Percentiles rank a stretch among this genome's conserved stretches.
phyloP scores from a whole-genome alignment of 2,888 invertebrate species.

The Eucera pruinosa region DNA sequence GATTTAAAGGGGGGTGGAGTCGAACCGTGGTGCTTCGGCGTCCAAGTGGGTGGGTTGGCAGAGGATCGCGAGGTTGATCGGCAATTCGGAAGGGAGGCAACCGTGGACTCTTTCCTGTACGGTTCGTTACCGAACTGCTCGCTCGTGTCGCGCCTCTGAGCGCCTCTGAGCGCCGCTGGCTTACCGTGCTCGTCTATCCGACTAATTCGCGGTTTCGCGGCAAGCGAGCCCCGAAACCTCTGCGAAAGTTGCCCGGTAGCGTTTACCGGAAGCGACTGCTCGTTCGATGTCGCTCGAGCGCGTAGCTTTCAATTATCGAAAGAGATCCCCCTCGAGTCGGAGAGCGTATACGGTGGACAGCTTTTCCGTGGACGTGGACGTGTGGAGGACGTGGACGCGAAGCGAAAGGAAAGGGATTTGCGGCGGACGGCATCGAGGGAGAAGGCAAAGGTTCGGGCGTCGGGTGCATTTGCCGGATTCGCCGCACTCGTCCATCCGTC shows the following conservation, averaged over 20 bases:
- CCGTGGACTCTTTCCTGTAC: slow-evolving; percentile 44
- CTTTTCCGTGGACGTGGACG: no score
- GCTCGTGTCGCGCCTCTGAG: no score
- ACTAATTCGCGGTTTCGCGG: slow-evolving; percentile 62
- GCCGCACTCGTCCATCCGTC: slow-evolving; percentile 66
- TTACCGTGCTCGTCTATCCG: no score
- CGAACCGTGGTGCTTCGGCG: slow-evolving; percentile 72
- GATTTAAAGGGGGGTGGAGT: slow-evolving; percentile 84
- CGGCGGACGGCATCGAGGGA: neutral
- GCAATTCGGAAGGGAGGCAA: slow-evolving; percentile 71
- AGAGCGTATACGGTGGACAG: no score
- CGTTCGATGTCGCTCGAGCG: neutral
- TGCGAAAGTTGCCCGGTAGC: no score
- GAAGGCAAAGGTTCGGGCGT: slow-evolving; percentile 4
- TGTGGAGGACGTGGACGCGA: neutral
- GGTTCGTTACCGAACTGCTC: slow-evolving; percentile 64
- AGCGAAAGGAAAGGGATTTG: neutral
- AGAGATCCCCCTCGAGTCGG: no score
- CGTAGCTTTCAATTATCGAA: neutral
- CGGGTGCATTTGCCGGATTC: slow-evolving; percentile 49
- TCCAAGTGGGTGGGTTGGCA: slow-evolving; percentile 77
- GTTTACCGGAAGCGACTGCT: no score
- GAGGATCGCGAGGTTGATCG: slow-evolving; percentile 82
- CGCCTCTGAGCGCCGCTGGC: no score
- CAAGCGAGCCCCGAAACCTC: no score